A percentile compares a stretch with the other conserved stretches of the same genome.
phyloP scores from a whole-genome alignment of 1,140 invertebrate species.

The Neotoxoptera formosana region DNA sequence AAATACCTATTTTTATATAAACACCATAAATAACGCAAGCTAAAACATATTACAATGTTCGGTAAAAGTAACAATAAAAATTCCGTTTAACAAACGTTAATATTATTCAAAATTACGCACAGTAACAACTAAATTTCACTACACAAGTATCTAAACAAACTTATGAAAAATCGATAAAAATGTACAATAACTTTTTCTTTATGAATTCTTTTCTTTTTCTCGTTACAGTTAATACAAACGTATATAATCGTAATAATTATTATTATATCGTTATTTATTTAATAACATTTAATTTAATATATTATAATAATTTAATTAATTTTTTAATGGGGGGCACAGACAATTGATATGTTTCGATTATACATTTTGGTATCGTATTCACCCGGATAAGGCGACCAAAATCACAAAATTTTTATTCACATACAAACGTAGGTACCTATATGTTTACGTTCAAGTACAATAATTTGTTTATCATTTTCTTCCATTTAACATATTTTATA shows the following conservation, averaged over 20 bases:
- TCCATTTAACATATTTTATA: neutral
- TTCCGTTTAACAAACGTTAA: slow-evolving; percentile 50
- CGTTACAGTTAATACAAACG: slow-evolving; percentile 15
- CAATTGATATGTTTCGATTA: slow-evolving; percentile 58
- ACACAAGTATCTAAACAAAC: slow-evolving; percentile 49
- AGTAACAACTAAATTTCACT: slow-evolving; percentile 56
- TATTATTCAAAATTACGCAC: slow-evolving; percentile 54
- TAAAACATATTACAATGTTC: slow-evolving; percentile 55
- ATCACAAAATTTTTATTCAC: slow-evolving; percentile 39
- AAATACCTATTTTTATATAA: slow-evolving; percentile 53
- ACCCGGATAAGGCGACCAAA: slow-evolving; percentile 1
- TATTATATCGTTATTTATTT: slow-evolving; percentile 45
- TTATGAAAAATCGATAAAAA: slow-evolving; percentile 34
- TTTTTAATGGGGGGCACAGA: slow-evolving; percentile 35
- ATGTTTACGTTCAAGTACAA: slow-evolving; percentile 14
- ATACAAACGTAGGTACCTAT: neutral
- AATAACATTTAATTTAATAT: slow-evolving; percentile 52
- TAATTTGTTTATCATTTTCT: slow-evolving; percentile 1
- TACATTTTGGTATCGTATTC: slow-evolving; percentile 43
- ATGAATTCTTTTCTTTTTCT: slow-evolving; percentile 23
- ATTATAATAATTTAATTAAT: slow-evolving; percentile 25
- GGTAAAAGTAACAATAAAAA: slow-evolving; percentile 57
- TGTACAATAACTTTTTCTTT: neutral
- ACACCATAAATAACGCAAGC: slow-evolving; percentile 58
- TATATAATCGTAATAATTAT: slow-evolving; percentile 26